Percentiles rank a stretch among this genome's conserved stretches.
Conservation (phyloP, 1,140 invertebrate species). For the Reticulitermes speratus region DNA sequence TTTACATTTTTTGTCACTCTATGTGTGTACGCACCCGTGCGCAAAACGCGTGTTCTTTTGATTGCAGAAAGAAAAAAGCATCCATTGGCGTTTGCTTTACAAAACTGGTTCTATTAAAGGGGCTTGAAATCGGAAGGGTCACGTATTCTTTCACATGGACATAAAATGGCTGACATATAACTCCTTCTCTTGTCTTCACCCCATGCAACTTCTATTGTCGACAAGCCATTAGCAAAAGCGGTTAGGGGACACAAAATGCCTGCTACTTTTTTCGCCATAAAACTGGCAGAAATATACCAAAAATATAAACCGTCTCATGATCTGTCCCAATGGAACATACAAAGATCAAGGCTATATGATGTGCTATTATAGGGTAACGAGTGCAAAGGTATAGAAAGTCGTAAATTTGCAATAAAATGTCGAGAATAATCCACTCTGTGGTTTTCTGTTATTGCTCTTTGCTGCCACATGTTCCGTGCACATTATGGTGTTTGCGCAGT, state of each 20-base stretch:
- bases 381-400: background rate
- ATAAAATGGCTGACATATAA: background rate
- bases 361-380: background rate
- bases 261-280: slow-evolving; percentile 12
- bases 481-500: too few relatives aligned
- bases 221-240: background rate
- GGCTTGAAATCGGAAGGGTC: too few relatives aligned
- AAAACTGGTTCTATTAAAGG: background rate
- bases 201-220: slow-evolving; percentile 11
- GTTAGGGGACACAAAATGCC: slow-evolving; percentile 1
- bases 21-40: background rate
- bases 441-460: background rate
- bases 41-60: background rate
- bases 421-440: background rate
- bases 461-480: too few relatives aligned
- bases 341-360: background rate
- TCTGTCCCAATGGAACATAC: background rate
- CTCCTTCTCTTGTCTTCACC: slow-evolving; percentile 13
- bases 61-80: background rate
- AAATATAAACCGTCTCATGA: slow-evolving; percentile 4
- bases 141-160: too few relatives aligned
- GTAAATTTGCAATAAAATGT: slow-evolving; percentile 11
- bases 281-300: slow-evolving; percentile 18
- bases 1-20: background rate
- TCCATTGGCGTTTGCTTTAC: background rate